A percentile compares a stretch with the other conserved stretches of the same genome.
Evolutionary conservation across 2,888 invertebrate genomes (phyloP).

Genomic region (Melanostoma mellinum): DNA sequence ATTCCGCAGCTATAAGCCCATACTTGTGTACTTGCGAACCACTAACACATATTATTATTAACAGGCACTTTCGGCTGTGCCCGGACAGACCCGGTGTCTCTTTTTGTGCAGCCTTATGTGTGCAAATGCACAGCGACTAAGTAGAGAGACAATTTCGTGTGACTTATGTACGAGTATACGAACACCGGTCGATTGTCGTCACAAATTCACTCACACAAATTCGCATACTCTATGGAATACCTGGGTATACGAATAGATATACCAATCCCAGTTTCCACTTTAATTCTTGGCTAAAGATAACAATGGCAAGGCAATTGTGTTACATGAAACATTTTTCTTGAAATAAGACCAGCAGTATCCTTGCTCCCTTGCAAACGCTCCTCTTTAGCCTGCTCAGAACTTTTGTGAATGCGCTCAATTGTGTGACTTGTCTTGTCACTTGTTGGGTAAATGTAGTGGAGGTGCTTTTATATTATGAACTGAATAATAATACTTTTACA

Average conservation of each 20-base stretch:
- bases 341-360: conserved; percentile 14
- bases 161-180: conserved; percentile 56
- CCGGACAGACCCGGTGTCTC: conserved; percentile 71
- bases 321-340: conserved; percentile 36
- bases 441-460: conserved; percentile 18
- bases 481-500: conserved; percentile 53
- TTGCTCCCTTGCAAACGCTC: conserved; percentile 31
- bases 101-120: conserved; percentile 48
- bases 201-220: conserved; percentile 15
- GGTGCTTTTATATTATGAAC: neutral
- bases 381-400: conserved; percentile 21
- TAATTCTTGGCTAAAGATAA: conserved; percentile 50
- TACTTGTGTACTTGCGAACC: conserved; percentile 31
- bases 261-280: conserved; percentile 12
- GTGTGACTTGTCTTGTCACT: conserved; percentile 51
- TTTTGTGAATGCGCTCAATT: conserved; percentile 66
- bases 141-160: conserved; percentile 58
- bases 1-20: neutral
- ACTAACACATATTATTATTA: conserved; percentile 33
- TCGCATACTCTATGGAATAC: neutral
- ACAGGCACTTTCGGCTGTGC: conserved; percentile 44
- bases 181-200: conserved; percentile 42
- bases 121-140: conserved; percentile 61
- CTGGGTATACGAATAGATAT: conserved; percentile 7
- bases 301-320: conserved; percentile 50